Evolutionary conservation across 1,140 invertebrate species (phyloP), one percentile per base, ranked within the genome.

Genomic region (Telenomus remus): DNA sequence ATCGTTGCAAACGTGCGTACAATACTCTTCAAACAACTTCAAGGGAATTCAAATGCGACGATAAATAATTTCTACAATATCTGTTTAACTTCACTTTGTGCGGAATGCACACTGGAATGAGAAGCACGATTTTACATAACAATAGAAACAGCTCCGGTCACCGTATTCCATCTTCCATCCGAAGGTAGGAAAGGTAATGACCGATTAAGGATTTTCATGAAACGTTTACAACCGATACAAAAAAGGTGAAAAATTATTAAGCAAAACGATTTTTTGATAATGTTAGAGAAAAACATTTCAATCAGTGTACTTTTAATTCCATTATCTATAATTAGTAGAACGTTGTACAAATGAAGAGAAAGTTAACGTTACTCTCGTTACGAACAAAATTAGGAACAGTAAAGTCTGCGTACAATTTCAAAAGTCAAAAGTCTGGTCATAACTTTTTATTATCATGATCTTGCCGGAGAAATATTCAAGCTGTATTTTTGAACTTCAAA

Each of bases 181-280:
- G 80, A 84, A 77, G 76, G 81, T 82, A 84, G 76, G 79, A 84
- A 81, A 86, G 85, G 84, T 86, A 86, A 86, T 81, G 73, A 64
- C 64, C 63, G 66, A 73, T 73, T 72, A 70, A 73, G 19, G 19
- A 43, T 69, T 68, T 60, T 77, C 55, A 68, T 63, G 43, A 53
- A 27, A 27, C 1, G 19, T 27, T 27, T 4, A 39, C 37, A 39
- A 9, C 37, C 1, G 37, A 39, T 39, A 9, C 9, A 39, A n/a
- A 39, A 2, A 39, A 39, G 3, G 3, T n/a, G 1, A 2, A 10
- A 9, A 39, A 2, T 39, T n/a, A 39, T 10, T 39, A 39, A 2
- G n/a, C 1, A 11, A 10, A 39, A 39, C 37, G 1, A 2, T 39
- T 39, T 11, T 9, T 39, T 9, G 37, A 27, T 27, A 27, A 27